Evolutionary conservation across 2,888 invertebrate species (phyloP).

Genomic region (Drosophila kanekoi): DNA sequence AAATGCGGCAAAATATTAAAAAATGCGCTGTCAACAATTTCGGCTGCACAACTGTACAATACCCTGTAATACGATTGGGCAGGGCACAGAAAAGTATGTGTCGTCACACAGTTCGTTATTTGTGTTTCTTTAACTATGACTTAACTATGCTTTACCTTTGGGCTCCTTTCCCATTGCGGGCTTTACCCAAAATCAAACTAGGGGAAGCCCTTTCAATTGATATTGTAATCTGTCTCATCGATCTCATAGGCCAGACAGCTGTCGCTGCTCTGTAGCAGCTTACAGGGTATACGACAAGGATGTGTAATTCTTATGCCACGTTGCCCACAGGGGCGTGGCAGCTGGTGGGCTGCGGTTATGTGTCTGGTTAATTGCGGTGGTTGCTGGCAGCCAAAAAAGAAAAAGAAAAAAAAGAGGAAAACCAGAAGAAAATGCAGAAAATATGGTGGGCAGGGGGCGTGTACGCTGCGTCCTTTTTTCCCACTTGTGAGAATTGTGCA

Average conservation of each 20-base stretch:
- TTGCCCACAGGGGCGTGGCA: constrained; percentile 38
- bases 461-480: constrained; percentile 59
- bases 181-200: no score
- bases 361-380: constrained; percentile 77
- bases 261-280: not conserved
- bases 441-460: not conserved
- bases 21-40: constrained; percentile 11
- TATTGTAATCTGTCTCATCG: no score
- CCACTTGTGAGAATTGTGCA: constrained; percentile 83
- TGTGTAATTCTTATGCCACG: constrained; percentile 29
- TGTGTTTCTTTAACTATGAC: no score
- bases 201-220: no score
- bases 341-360: constrained; percentile 46
- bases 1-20: constrained; percentile 58
- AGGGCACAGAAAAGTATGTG: no score
- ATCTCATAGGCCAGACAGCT: no score
- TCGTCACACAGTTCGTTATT: no score
- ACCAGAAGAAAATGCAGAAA: not conserved
- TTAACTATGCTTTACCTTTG: no score
- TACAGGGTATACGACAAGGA: constrained; percentile 42
- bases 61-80: constrained; percentile 6
- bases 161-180: no score
- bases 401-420: not conserved
- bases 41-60: constrained; percentile 2
- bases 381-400: constrained; percentile 26